Evolutionary conservation across 2,888 invertebrate genomes (phyloP).

Genomic region (Pterostichus madidus): DNA sequence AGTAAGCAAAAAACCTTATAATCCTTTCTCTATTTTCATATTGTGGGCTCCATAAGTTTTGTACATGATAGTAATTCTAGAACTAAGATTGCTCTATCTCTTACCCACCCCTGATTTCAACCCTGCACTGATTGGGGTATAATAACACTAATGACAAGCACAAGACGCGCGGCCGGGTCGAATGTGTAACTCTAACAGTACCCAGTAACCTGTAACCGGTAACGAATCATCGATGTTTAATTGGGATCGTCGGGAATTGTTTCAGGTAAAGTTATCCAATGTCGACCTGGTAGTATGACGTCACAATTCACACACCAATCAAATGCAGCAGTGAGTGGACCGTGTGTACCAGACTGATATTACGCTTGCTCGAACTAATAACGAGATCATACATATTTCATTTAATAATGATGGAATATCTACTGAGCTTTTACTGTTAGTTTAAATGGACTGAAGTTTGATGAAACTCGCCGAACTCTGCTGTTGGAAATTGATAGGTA

Average conservation of each 20-base stretch:
- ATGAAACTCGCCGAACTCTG: not conserved
- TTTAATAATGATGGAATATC: slow-evolving; percentile 43
- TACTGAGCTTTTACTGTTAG: not conserved
- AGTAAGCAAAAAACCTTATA: no score
- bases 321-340: not conserved
- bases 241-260: not conserved
- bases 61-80: no score
- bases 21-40: no score
- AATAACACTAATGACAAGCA: not conserved
- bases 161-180: not conserved
- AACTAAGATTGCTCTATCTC: no score
- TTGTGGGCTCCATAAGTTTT: no score
- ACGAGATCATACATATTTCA: slow-evolving; percentile 42
- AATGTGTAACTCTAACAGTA: no score
- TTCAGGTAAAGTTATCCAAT: not conserved
- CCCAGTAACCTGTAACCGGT: no score
- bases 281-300: not conserved
- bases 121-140: not conserved
- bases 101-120: no score
- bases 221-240: not conserved
- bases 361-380: slow-evolving; percentile 1
- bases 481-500: not conserved
- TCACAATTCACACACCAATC: slow-evolving; percentile 2
- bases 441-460: slow-evolving; percentile 9
- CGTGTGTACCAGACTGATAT: not conserved